A percentile compares a stretch with the other conserved stretches of the same genome.
Conservation (phyloP, 2,888 invertebrate species). For the Myopa tessellatipennis region DNA sequence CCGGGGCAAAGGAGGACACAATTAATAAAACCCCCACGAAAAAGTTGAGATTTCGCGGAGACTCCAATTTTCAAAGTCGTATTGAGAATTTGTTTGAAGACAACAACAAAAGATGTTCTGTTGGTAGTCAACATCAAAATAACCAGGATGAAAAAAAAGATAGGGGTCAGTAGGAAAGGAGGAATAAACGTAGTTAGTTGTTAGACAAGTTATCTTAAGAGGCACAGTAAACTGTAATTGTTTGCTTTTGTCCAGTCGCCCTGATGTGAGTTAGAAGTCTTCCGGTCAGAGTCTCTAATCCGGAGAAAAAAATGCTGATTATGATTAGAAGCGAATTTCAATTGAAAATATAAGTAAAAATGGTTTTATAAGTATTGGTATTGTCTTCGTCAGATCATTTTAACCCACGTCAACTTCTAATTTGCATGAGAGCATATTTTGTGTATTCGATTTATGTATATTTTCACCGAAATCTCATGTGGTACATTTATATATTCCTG, state of each 20-base stretch:
- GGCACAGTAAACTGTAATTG: not conserved
- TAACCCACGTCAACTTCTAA: not conserved
- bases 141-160: slow-evolving; percentile 41
- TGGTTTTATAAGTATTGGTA: no score
- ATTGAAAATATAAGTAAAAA: no score
- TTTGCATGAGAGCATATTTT: not conserved
- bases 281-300: not conserved
- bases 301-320: not conserved
- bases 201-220: not conserved
- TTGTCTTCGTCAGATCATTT: no score
- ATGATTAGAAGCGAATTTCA: not conserved
- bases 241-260: not conserved
- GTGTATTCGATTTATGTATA: not conserved
- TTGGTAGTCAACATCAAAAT: slow-evolving; percentile 32
- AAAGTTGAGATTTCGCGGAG: slow-evolving; percentile 69
- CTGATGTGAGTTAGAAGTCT: not conserved
- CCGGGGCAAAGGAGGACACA: slow-evolving; percentile 47
- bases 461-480: not conserved
- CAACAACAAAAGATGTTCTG: slow-evolving; percentile 25
- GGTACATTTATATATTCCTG: not conserved
- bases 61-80: slow-evolving; percentile 63
- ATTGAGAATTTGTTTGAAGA: slow-evolving; percentile 59
- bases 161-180: slow-evolving; percentile 43
- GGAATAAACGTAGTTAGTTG: slow-evolving; percentile 1
- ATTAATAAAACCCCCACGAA: slow-evolving; percentile 54